Evolutionary conservation across 2,888 invertebrate genomes (phyloP), one percentile per base, ranked within the genome.

Genomic region (Arge pagana): DNA sequence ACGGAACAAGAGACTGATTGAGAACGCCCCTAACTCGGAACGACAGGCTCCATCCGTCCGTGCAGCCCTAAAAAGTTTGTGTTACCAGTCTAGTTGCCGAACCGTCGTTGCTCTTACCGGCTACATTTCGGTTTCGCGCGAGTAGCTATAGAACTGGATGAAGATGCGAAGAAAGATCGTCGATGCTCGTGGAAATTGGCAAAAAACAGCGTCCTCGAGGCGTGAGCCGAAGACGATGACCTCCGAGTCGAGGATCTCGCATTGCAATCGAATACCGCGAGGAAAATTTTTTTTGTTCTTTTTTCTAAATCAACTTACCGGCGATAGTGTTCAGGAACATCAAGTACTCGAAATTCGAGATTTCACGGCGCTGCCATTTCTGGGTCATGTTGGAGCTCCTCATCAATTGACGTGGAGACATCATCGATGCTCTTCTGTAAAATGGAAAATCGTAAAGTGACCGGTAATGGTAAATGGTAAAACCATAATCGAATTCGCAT

Each of bases 241-340:
- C n/a, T n/a, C n/a, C n/a, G n/a, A n/a, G n/a, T n/a, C n/a, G n/a
- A n/a, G n/a, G n/a, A n/a, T n/a, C n/a, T n/a, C n/a, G n/a, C n/a
- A n/a, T n/a, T n/a, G n/a, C n/a, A n/a, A n/a, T n/a, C n/a, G n/a
- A n/a, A n/a, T n/a, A n/a, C n/a, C n/a, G n/a, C n/a, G n/a, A n/a
- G n/a, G n/a, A n/a, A n/a, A n/a, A n/a, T n/a, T n/a, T n/a, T n/a
- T n/a, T n/a, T n/a, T n/a, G n/a, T n/a, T n/a, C n/a, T n/a, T n/a
- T n/a, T n/a, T n/a, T n/a, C n/a, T n/a, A n/a, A n/a, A n/a, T n/a
- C n/a, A n/a, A n/a, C 85, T 83, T 71, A 92, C 93, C 96, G 55
- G 99, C 98, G 62, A 99, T 97, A 13, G 99, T 99, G 78, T 99
- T 99, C 62, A 99, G 87, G 82, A 99, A 99, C 98, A 99, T 99